Conservation (phyloP, 2,113 vertebrate species). For the Picathartes gymnocephalus region DNA sequence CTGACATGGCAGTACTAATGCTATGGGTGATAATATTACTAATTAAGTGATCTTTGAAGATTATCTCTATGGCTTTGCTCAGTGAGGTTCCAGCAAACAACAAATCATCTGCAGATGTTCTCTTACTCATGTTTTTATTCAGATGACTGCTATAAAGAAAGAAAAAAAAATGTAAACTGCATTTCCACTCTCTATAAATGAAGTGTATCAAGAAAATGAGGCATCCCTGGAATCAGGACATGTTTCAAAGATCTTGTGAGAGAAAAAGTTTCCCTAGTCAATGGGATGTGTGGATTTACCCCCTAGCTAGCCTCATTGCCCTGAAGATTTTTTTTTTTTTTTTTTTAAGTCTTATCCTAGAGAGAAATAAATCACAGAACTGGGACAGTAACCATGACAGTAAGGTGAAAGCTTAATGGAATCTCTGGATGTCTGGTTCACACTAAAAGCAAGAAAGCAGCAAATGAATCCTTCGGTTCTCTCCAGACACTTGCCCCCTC, state of each 20-base stretch:
- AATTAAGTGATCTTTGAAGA: neutral
- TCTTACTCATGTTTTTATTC: neutral
- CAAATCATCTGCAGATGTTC: neutral
- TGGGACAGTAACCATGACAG: conserved; percentile 37
- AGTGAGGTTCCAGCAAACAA: neutral
- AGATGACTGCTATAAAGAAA: neutral
- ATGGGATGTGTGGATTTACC: neutral
- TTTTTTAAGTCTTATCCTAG: neutral
- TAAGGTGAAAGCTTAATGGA: conserved; percentile 38
- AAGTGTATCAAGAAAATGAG: neutral
- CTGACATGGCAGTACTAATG: neutral
- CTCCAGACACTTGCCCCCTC: neutral
- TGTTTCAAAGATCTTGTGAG: neutral
- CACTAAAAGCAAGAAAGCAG: neutral
- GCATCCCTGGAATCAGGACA: neutral
- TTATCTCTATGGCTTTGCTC: neutral
- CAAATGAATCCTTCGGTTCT: conserved; percentile 16
- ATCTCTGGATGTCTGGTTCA: neutral
- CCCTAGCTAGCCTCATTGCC: neutral
- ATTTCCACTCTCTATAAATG: neutral
- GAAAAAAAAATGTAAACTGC: neutral
- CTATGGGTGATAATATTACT: neutral
- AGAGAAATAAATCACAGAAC: conserved; percentile 20
- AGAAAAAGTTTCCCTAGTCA: neutral
- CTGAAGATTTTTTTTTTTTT: neutral